These are phyloP conservation scores for Corythoichthys intestinalis DNA, from an alignment of 2,113 vertebrate genomes.

Conservation along the genomic window DNA sequence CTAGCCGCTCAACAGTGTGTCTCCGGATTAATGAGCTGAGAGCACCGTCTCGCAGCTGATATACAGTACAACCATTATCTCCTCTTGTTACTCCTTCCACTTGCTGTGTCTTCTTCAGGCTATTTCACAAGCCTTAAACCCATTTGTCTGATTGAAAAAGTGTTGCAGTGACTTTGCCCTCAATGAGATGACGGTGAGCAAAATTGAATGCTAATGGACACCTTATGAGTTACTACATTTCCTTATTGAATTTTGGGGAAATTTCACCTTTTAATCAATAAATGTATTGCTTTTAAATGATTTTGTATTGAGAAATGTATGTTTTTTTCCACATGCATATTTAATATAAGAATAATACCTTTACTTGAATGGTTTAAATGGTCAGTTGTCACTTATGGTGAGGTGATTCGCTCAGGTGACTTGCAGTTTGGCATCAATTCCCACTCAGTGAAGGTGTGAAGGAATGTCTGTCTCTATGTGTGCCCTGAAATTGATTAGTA, in stretches of 20 bases:
- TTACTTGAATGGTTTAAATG: not conserved
- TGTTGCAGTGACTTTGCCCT: not conserved
- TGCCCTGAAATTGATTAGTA: too few species aligned
- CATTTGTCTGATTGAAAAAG: slow-evolving; percentile 5
- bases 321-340: not conserved
- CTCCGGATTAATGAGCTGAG: slow-evolving; percentile 50
- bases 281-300: not conserved
- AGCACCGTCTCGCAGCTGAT: slow-evolving; percentile 16
- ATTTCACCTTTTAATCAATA: not conserved
- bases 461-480: too few species aligned
- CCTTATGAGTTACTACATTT: not conserved
- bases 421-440: not conserved
- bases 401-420: not conserved
- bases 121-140: slow-evolving; percentile 27
- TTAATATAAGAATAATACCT: not conserved
- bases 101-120: not conserved
- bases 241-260: not conserved
- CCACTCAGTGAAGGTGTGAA: not conserved
- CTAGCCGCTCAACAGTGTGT: slow-evolving; percentile 32
- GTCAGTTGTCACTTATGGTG: not conserved
- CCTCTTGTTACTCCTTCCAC: slow-evolving; percentile 9
- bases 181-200: not conserved
- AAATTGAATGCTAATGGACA: slow-evolving; percentile 7
- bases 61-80: slow-evolving; percentile 24
- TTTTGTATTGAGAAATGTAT: not conserved